phyloP scores from a whole-genome alignment of 2,113 vertebrate species.

The Aviceda subcristata region DNA sequence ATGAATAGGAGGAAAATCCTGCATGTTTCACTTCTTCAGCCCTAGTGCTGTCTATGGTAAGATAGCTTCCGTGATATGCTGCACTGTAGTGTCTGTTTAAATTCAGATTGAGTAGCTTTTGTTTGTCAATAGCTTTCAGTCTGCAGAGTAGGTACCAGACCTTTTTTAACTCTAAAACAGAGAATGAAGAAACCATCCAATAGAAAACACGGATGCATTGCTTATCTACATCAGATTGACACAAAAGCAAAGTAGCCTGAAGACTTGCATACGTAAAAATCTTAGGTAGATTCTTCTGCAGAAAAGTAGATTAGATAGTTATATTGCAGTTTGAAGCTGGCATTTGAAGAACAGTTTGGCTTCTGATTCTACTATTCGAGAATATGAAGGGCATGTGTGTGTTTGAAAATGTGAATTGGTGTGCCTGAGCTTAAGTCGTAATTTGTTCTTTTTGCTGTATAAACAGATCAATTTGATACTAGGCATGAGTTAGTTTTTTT shows the following conservation, averaged over 20 bases:
- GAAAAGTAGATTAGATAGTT: background rate
- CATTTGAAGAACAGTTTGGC: background rate
- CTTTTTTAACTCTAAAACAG: background rate
- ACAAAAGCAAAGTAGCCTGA: background rate
- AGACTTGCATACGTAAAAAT: background rate
- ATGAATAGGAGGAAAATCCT: background rate
- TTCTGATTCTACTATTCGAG: background rate
- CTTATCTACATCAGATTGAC: background rate
- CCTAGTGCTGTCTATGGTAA: background rate
- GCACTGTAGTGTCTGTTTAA: background rate
- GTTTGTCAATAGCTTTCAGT: background rate
- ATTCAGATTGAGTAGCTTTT: background rate
- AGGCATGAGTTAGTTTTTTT: background rate
- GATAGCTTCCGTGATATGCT: background rate
- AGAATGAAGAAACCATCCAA: background rate
- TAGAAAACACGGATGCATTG: rapidly evolving
- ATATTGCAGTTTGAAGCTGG: background rate
- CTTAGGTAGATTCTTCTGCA: background rate
- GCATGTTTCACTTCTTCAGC: background rate
- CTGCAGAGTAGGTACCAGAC: background rate
- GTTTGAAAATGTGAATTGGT: background rate
- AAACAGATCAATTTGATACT: background rate
- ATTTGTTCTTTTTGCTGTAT: background rate
- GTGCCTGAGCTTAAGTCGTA: background rate
- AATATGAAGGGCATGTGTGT: background rate